Evolutionary conservation across 2,888 invertebrate genomes (phyloP).

Genomic region (Ochropacha duplaris): DNA sequence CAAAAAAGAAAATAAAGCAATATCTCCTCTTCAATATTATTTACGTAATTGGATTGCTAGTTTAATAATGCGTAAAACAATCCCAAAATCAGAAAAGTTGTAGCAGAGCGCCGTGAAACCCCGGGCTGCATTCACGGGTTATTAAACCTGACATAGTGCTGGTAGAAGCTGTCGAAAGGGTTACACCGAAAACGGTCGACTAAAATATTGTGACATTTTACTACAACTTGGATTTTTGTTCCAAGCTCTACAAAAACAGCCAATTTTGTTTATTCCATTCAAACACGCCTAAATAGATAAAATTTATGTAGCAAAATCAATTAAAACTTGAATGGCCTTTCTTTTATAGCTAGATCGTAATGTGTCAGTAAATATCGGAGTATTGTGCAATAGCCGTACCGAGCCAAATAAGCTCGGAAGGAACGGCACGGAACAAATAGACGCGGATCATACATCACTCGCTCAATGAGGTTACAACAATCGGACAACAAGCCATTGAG

Average conservation of each 20-base stretch:
- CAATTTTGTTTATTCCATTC: background rate
- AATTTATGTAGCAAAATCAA: slow-evolving; percentile 18
- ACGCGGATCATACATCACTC: slow-evolving; percentile 69
- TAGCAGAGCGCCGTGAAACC: slow-evolving; percentile 49
- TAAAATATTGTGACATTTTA: slow-evolving; percentile 74
- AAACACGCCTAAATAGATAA: slow-evolving; percentile 12
- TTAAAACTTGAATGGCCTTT: slow-evolving; percentile 24
- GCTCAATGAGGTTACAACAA: slow-evolving; percentile 77
- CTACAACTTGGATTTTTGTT: slow-evolving; percentile 15
- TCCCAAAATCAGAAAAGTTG: slow-evolving; percentile 74
- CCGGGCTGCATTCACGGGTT: slow-evolving; percentile 68
- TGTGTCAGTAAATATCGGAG: slow-evolving; percentile 57
- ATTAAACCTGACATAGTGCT: slow-evolving; percentile 80
- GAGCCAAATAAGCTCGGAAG: slow-evolving; percentile 70
- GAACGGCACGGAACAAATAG: slow-evolving; percentile 50
- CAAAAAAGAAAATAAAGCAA: slow-evolving; percentile 31
- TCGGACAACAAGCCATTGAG: slow-evolving; percentile 76
- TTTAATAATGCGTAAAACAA: slow-evolving; percentile 82
- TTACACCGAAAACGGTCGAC: slow-evolving; percentile 60
- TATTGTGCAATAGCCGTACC: slow-evolving; percentile 62
- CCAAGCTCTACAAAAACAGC: background rate
- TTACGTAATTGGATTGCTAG: slow-evolving; percentile 78
- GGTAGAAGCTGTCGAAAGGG: slow-evolving; percentile 66
- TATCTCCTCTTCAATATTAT: slow-evolving; percentile 59
- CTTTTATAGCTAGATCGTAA: slow-evolving; percentile 42